Conservation (phyloP, 2,888 invertebrate genomes). For the Pachycephus smyrnensis region DNA sequence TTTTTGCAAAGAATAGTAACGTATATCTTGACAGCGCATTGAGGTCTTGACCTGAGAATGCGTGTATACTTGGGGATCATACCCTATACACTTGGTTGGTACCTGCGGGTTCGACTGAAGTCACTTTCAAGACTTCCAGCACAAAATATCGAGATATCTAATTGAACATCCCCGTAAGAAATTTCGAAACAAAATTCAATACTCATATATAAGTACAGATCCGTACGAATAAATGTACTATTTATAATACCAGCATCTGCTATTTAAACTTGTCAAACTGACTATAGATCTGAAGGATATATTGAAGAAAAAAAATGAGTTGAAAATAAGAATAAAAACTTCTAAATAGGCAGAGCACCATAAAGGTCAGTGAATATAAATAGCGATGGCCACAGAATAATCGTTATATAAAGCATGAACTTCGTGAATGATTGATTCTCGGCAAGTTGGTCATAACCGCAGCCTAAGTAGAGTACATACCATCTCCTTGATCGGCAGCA, state of each 20-base stretch:
- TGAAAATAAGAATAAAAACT: not conserved
- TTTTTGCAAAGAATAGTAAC: constrained; percentile 1
- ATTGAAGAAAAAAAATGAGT: not conserved
- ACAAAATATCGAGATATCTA: not conserved
- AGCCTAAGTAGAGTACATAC: constrained; percentile 23
- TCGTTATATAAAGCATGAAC: not conserved
- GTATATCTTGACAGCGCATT: constrained; percentile 3
- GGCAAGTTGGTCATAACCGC: constrained; percentile 20
- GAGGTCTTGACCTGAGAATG: constrained; percentile 2
- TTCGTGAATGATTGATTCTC: not conserved
- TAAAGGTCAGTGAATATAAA: not conserved
- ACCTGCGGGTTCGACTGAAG: not conserved
- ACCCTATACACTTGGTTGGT: not conserved
- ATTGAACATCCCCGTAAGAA: not conserved
- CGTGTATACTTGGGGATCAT: constrained; percentile 6
- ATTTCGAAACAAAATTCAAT: not conserved
- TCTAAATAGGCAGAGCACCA: not conserved
- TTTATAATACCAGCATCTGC: not conserved
- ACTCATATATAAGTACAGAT: not conserved
- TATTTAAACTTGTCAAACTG: not conserved
- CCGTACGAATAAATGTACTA: not conserved
- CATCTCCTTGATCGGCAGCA: constrained; percentile 21
- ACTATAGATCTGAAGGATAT: not conserved
- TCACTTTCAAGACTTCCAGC: not conserved
- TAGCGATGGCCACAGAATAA: not conserved